phyloP scores from a whole-genome alignment of 35 echinoderm and acorn worm species.

The Anneissia japonica region DNA sequence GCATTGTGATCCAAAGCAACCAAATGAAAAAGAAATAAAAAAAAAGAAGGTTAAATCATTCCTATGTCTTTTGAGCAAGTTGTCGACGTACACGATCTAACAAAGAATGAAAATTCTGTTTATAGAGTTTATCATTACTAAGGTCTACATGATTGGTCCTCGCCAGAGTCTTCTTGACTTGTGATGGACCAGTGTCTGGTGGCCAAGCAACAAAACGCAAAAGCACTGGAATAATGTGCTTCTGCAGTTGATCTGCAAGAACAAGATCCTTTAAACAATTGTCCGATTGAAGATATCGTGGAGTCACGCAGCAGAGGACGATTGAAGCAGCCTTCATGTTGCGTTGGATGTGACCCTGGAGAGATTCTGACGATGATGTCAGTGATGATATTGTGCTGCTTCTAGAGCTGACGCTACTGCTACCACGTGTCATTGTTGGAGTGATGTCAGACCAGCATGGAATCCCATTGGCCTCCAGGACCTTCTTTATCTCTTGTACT shows the following conservation, averaged over 20 bases:
- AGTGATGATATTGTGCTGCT: slow-evolving; percentile 3
- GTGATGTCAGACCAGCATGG: slow-evolving; percentile 84
- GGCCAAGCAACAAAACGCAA: slow-evolving; percentile 85
- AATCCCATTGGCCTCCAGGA: slow-evolving; percentile 79
- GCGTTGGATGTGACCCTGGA: slow-evolving; percentile 70
- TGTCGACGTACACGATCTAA: neutral
- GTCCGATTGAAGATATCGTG: slow-evolving; percentile 75
- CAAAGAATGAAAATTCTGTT: slow-evolving; percentile 87
- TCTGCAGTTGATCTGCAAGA: slow-evolving; percentile 71
- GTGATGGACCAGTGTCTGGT: slow-evolving; percentile 63
- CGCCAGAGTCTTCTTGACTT: slow-evolving; percentile 77
- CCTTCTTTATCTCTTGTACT: slow-evolving; percentile 80
- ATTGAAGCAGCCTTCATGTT: slow-evolving; percentile 79
- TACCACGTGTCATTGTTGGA: slow-evolving; percentile 75
- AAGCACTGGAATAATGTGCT: slow-evolving; percentile 69
- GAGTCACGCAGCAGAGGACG: slow-evolving; percentile 78
- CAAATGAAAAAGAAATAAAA: too few species aligned
- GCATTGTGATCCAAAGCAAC: too few species aligned
- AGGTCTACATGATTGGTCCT: slow-evolving; percentile 64
- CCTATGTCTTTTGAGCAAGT: neutral
- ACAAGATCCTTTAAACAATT: slow-evolving; percentile 85
- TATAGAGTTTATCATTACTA: slow-evolving; percentile 90
- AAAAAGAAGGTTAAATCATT: too few species aligned
- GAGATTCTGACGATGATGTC: slow-evolving; percentile 26
- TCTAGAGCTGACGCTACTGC: slow-evolving; percentile 41